phyloP scores from a whole-genome alignment of 2,797 vertebrate genomes.

The Tinamus major region DNA sequence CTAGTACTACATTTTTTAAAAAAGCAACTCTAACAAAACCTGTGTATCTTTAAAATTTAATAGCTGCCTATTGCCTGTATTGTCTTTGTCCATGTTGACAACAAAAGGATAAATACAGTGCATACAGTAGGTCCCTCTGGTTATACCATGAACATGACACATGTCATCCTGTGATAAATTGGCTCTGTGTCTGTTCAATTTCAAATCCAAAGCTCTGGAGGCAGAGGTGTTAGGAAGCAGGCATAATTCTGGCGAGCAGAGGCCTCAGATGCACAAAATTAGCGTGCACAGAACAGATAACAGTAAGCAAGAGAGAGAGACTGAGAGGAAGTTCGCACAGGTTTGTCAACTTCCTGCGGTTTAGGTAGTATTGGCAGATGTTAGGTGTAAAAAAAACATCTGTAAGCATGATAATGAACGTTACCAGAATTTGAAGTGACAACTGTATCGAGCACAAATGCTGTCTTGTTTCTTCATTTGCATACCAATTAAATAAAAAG shows the following conservation, averaged over 20 bases:
- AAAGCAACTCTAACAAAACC: slow-evolving; percentile 70
- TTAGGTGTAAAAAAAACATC: slow-evolving; percentile 87
- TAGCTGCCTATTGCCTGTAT: slow-evolving; percentile 80
- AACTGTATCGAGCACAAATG: slow-evolving; percentile 88
- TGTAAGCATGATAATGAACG: slow-evolving; percentile 88
- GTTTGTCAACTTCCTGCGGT: slow-evolving; percentile 89
- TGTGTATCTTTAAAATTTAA: slow-evolving; percentile 81
- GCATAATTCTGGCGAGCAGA: slow-evolving; percentile 90
- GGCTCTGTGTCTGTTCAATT: slow-evolving; percentile 98
- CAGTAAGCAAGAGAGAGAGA: slow-evolving; percentile 86
- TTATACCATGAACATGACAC: slow-evolving; percentile 98
- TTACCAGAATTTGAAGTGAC: slow-evolving; percentile 88
- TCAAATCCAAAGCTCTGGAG: slow-evolving; percentile 98
- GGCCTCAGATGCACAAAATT: slow-evolving; percentile 93
- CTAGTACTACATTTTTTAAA: slow-evolving; percentile 83
- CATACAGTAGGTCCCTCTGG: slow-evolving; percentile 93
- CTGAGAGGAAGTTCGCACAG: slow-evolving; percentile 90
- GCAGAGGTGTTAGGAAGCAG: slow-evolving; percentile 87
- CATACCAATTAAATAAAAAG: slow-evolving; percentile 82
- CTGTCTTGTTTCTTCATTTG: slow-evolving; percentile 82
- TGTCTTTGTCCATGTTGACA: slow-evolving; percentile 89
- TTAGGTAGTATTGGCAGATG: slow-evolving; percentile 93
- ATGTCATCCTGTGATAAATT: slow-evolving; percentile 99
- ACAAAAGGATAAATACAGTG: slow-evolving; percentile 95
- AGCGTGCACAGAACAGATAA: slow-evolving; percentile 93